phyloP scores from a whole-genome alignment of 2,888 invertebrate genomes.

The Bombyx huttoni region DNA sequence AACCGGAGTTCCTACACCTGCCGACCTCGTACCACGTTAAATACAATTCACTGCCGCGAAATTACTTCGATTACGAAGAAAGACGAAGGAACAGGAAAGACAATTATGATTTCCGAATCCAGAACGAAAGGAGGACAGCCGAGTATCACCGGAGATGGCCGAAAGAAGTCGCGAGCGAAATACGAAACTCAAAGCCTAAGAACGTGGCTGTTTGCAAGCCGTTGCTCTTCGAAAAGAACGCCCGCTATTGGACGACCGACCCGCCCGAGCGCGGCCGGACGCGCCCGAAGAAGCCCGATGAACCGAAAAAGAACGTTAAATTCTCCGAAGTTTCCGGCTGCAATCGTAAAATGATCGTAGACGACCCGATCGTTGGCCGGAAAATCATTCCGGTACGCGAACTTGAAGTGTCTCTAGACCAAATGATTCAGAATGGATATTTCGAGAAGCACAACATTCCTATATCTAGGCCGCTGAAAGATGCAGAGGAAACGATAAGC shows the following conservation, averaged over 20 bases:
- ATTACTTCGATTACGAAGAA: constrained; percentile 45
- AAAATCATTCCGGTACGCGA: constrained; percentile 63
- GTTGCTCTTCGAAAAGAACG: constrained; percentile 48
- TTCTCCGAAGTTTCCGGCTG: constrained; percentile 67
- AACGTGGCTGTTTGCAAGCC: constrained; percentile 62
- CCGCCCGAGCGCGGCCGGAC: constrained; percentile 31
- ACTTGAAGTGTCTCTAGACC: constrained; percentile 61
- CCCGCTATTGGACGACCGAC: constrained; percentile 59
- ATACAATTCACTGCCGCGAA: constrained; percentile 58
- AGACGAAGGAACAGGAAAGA: constrained; percentile 51
- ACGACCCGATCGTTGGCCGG: constrained; percentile 52
- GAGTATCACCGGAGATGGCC: constrained; percentile 29
- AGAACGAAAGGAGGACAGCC: constrained; percentile 21
- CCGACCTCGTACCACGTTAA: constrained; percentile 50
- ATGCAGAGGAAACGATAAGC: constrained; percentile 28
- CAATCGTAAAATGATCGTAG: constrained; percentile 57
- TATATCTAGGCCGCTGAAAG: constrained; percentile 37
- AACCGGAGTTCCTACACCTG: constrained; percentile 61
- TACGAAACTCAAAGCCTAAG: constrained; percentile 26
- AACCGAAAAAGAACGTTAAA: constrained; percentile 61
- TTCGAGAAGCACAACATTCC: constrained; percentile 65
- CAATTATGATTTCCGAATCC: constrained; percentile 61
- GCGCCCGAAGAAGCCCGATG: constrained; percentile 41
- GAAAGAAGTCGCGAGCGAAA: constrained; percentile 14
- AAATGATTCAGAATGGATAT: constrained; percentile 66